Evolutionary conservation across 2,113 vertebrate species (phyloP).

Genomic region (Microtus pennsylvanicus): DNA sequence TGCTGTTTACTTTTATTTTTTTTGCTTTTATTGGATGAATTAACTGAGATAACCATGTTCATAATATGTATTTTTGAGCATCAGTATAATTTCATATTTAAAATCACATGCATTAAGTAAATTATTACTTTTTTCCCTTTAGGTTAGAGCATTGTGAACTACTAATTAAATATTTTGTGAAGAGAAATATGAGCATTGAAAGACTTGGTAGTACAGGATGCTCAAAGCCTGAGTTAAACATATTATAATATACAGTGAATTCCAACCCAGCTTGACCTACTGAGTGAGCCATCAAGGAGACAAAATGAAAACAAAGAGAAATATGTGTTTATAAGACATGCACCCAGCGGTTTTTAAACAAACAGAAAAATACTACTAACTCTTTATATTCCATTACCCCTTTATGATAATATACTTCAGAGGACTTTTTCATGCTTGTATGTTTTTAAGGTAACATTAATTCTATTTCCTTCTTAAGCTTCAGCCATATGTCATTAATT

Average conservation of each 20-base stretch:
- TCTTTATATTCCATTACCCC: neutral
- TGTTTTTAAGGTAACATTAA: constrained; percentile 31
- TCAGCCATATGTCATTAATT: constrained; percentile 72
- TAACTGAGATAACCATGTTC: neutral
- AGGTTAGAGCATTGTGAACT: neutral
- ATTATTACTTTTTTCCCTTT: neutral
- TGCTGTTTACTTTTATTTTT: neutral
- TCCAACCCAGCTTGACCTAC: neutral
- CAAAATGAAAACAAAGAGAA: neutral
- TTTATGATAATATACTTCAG: neutral
- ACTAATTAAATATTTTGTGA: neutral
- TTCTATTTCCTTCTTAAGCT: constrained; percentile 41
- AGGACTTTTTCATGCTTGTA: neutral
- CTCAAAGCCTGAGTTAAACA: neutral
- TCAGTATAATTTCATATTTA: neutral
- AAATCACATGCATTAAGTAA: neutral
- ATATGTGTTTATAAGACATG: neutral
- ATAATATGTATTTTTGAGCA: neutral
- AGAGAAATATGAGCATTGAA: neutral
- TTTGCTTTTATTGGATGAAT: neutral
- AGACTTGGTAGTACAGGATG: neutral
- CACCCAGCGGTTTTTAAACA: neutral
- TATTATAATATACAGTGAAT: neutral
- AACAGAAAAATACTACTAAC: neutral
- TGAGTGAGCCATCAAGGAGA: neutral